Evolutionary conservation across 2,113 vertebrate genomes (phyloP).

Genomic region (Mirza zaza): DNA sequence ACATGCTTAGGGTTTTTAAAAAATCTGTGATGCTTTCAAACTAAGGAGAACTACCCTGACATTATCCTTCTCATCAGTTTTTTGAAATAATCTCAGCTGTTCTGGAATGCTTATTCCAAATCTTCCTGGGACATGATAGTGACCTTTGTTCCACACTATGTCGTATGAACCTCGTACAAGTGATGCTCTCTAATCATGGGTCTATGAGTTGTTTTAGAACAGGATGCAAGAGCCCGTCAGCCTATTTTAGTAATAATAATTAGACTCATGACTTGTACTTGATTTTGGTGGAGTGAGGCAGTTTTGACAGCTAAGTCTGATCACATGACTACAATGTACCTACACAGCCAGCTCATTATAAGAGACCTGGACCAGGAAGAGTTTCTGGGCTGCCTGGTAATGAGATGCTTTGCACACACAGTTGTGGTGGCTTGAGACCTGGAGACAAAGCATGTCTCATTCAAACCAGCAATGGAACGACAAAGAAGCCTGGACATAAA

Average conservation of each 20-base stretch:
- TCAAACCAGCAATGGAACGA: neutral
- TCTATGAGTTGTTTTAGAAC: neutral
- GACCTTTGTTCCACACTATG: neutral
- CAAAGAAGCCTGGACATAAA: neutral
- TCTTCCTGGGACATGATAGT: neutral
- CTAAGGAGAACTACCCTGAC: neutral
- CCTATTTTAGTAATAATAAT: neutral
- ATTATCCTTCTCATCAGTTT: neutral
- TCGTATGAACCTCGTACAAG: neutral
- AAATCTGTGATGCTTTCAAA: neutral
- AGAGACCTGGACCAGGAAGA: neutral
- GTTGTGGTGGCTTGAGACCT: neutral
- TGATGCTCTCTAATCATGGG: neutral
- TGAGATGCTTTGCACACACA: neutral
- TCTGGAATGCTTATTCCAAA: constrained; percentile 12
- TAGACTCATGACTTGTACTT: neutral
- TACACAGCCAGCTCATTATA: neutral
- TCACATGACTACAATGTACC: neutral
- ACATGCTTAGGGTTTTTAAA: neutral
- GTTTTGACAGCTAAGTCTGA: neutral
- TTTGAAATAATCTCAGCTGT: neutral
- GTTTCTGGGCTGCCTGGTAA: neutral
- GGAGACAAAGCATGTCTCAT: neutral
- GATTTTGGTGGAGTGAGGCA: neutral
- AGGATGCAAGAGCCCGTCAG: neutral